Percentiles rank a stretch among this genome's conserved stretches.
phyloP scores from a whole-genome alignment of 2,797 vertebrate species.

The Lacerta bilineata region DNA sequence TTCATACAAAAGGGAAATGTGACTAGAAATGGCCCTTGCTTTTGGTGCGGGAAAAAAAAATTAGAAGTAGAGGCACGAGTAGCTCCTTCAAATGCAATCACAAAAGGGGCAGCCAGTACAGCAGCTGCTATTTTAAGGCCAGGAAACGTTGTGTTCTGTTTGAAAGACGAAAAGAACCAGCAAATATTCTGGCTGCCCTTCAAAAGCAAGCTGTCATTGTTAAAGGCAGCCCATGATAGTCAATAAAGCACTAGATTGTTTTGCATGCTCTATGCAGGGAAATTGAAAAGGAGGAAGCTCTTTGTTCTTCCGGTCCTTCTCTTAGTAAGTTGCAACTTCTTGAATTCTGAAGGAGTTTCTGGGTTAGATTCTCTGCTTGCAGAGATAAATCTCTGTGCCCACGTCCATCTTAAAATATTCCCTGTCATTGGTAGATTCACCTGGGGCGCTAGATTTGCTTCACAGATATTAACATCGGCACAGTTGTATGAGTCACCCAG shows the following conservation, averaged over 20 bases:
- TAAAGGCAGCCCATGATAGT: neutral
- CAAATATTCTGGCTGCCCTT: conserved; percentile 23
- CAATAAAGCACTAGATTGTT: neutral
- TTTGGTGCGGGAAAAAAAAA: neutral
- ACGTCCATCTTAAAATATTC: neutral
- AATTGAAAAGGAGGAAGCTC: neutral
- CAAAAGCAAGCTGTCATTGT: conserved; percentile 8
- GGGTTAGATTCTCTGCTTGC: neutral
- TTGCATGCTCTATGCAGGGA: neutral
- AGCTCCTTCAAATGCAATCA: conserved; percentile 4
- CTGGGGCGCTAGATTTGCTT: neutral
- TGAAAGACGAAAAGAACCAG: conserved; percentile 24
- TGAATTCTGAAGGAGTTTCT: neutral
- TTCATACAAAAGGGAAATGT: neutral
- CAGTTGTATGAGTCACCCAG: neutral
- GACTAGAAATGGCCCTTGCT: neutral
- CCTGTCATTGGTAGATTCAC: neutral
- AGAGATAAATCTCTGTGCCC: neutral
- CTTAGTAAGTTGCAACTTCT: neutral
- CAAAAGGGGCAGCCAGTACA: conserved; percentile 6
- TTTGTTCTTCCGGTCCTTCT: neutral
- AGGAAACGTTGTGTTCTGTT: conserved; percentile 2
- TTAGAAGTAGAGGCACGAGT: conserved; percentile 7
- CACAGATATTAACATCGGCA: neutral
- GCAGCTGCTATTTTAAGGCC: conserved; percentile 23